Percentiles rank a stretch among this genome's conserved stretches.
These are phyloP conservation scores for Antechinus flavipes DNA, from an alignment of 2,113 vertebrate species.

Conservation along the genomic window DNA sequence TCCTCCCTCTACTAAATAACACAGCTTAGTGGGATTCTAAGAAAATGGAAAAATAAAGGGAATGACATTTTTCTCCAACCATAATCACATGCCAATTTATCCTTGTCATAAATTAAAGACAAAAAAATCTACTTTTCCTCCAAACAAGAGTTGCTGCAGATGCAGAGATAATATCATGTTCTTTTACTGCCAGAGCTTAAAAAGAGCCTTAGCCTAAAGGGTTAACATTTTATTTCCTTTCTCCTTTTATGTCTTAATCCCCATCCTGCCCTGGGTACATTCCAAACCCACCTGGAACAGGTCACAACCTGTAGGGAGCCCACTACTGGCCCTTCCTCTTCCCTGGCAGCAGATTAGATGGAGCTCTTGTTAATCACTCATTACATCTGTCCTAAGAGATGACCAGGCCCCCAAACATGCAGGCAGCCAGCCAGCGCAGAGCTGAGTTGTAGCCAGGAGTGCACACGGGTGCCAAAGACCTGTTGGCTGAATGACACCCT, in stretches of 20 bases:
- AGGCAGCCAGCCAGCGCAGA: slow-evolving; percentile 49
- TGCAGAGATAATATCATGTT: slow-evolving; percentile 46
- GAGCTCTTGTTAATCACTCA: slow-evolving; percentile 75
- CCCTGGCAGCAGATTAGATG: slow-evolving; percentile 80
- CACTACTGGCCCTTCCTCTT: slow-evolving; percentile 69
- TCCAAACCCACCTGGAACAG: slow-evolving; percentile 70
- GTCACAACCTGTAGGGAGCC: slow-evolving; percentile 65
- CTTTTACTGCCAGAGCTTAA: slow-evolving; percentile 57
- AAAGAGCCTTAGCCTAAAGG: slow-evolving; percentile 69
- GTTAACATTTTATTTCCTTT: slow-evolving; percentile 83
- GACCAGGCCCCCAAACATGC: slow-evolving; percentile 67
- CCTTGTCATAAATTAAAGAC: slow-evolving; percentile 61
- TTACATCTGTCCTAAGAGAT: slow-evolving; percentile 57
- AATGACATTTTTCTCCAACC: background rate
- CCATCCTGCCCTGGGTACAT: slow-evolving; percentile 67
- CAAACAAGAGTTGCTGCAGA: background rate
- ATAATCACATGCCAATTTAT: background rate
- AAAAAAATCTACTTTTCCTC: slow-evolving; percentile 55
- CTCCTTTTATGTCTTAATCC: slow-evolving; percentile 79
- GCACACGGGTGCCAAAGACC: slow-evolving; percentile 32
- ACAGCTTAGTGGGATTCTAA: background rate
- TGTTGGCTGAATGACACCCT: slow-evolving; percentile 39
- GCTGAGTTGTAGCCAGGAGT: background rate
- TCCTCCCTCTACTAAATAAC: background rate
- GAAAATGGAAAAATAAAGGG: slow-evolving; percentile 35